These are phyloP conservation scores for Amphiura filiformis DNA, from an alignment of 35 echinoderm and acorn worm genomes.

Conservation along the genomic window DNA sequence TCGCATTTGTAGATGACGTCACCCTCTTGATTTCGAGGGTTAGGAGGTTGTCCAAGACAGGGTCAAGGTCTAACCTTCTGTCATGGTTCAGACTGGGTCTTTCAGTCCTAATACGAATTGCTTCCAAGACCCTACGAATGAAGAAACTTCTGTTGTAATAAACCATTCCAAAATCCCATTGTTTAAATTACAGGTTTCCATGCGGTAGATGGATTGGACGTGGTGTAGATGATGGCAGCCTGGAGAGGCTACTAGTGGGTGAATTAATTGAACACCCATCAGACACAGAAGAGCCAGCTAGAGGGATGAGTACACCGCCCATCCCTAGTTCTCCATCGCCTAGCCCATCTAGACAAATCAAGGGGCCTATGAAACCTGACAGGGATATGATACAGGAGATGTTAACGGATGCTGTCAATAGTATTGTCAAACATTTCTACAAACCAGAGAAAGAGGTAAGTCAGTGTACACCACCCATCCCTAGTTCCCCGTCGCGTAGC, in stretches of 20 bases:
- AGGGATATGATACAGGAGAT: slow-evolving; percentile 82
- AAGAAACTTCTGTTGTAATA: too few relatives aligned
- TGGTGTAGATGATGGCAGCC: slow-evolving; percentile 89
- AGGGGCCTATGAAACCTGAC: slow-evolving; percentile 59
- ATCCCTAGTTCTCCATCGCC: slow-evolving; percentile 32
- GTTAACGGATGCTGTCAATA: slow-evolving; percentile 94
- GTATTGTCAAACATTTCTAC: slow-evolving; percentile 99
- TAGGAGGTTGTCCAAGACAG: too few relatives aligned
- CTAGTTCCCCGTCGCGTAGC: slow-evolving; percentile 22
- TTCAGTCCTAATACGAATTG: too few relatives aligned
- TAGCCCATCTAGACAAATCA: slow-evolving; percentile 5
- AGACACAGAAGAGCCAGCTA: slow-evolving; percentile 53
- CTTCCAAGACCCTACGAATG: too few relatives aligned
- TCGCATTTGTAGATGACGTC: too few relatives aligned
- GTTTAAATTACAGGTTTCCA: slow-evolving; percentile 56
- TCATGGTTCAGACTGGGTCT: too few relatives aligned
- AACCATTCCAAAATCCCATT: too few relatives aligned
- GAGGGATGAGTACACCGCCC: slow-evolving; percentile 70
- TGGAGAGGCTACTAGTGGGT: slow-evolving; percentile 81
- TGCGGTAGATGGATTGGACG: slow-evolving; percentile 91
- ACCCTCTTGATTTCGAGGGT: too few relatives aligned
- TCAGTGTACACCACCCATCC: slow-evolving; percentile 54
- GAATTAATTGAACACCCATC: slow-evolving; percentile 63
- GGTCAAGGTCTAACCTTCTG: too few relatives aligned
- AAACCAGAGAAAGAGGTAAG: slow-evolving; percentile 98